Conservation (phyloP, 2,888 invertebrate species). For the Cheilosia urbana region DNA sequence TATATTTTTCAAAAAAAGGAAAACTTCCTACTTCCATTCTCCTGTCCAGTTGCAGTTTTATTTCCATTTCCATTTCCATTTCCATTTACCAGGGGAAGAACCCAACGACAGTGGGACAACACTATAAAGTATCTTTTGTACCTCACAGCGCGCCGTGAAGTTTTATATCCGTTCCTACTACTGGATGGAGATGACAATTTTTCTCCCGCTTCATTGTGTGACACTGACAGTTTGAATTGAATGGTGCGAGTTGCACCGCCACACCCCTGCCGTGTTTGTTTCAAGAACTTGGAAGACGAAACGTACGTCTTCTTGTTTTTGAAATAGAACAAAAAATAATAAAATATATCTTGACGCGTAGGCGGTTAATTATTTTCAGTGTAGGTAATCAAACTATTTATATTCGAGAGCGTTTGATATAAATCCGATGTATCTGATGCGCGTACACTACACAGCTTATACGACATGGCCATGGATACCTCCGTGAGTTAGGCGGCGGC, state of each 20-base stretch:
- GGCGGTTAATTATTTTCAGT: constrained; percentile 76
- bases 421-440: constrained; percentile 58
- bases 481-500: constrained; percentile 47
- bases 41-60: constrained; percentile 33
- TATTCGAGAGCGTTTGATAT: constrained; percentile 73
- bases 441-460: constrained; percentile 44
- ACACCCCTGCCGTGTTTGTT: constrained; percentile 19
- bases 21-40: constrained; percentile 41
- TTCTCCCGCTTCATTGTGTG: constrained; percentile 40
- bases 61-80: constrained; percentile 43
- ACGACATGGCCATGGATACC: constrained; percentile 8
- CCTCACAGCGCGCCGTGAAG: constrained; percentile 47
- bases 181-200: constrained; percentile 35
- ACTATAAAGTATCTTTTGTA: constrained; percentile 57
- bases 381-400: constrained; percentile 76
- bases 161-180: constrained; percentile 46
- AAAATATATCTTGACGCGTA: constrained; percentile 74
- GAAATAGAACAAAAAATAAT: constrained; percentile 70
- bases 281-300: constrained; percentile 18
- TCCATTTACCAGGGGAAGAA: constrained; percentile 26
- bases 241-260: constrained; percentile 11
- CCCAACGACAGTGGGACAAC: constrained; percentile 13
- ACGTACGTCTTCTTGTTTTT: constrained; percentile 64
- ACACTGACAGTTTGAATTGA: constrained; percentile 1
- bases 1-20: constrained; percentile 27